Evolutionary conservation across 1,140 invertebrate species (phyloP).

Genomic region (Euwallacea similis): DNA sequence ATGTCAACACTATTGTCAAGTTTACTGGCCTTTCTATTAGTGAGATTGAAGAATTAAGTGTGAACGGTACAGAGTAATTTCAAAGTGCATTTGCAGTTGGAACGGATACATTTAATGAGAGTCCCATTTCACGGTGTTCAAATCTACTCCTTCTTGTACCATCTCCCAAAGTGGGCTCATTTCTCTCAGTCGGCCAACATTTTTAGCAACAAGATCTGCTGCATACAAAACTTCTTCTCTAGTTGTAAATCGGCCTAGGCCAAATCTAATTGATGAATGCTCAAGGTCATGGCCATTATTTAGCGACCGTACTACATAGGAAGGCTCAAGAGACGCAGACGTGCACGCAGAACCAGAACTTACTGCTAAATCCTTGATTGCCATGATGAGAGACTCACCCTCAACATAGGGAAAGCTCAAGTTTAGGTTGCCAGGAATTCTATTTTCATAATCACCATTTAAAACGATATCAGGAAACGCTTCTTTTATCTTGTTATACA

Average conservation of each 20-base stretch:
- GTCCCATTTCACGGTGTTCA: conserved; percentile 98
- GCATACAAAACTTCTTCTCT: conserved; percentile 95
- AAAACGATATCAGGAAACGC: conserved; percentile 83
- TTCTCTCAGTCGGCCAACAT: conserved; percentile 88
- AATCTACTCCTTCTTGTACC: conserved; percentile 96
- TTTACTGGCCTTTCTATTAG: too few species aligned
- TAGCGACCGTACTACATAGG: conserved; percentile 96
- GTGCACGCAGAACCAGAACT: conserved; percentile 96
- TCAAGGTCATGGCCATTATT: conserved; percentile 98
- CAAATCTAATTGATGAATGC: conserved; percentile 98
- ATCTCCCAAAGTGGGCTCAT: conserved; percentile 99
- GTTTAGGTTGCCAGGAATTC: conserved; percentile 92
- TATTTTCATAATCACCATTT: conserved; percentile 87
- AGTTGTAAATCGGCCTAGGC: conserved; percentile 97
- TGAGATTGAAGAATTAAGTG: too few species aligned
- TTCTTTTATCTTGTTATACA: conserved; percentile 77
- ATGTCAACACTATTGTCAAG: too few species aligned
- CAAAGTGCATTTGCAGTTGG: too few species aligned
- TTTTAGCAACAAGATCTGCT: conserved; percentile 83
- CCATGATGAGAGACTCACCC: conserved; percentile 95
- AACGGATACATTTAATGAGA: too few species aligned
- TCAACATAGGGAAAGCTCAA: conserved; percentile 98
- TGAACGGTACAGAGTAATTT: too few species aligned
- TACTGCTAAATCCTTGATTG: conserved; percentile 89
- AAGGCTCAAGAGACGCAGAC: conserved; percentile 96